Evolutionary conservation across 2,797 vertebrate genomes (phyloP).

Genomic region (Miichthys miiuy): DNA sequence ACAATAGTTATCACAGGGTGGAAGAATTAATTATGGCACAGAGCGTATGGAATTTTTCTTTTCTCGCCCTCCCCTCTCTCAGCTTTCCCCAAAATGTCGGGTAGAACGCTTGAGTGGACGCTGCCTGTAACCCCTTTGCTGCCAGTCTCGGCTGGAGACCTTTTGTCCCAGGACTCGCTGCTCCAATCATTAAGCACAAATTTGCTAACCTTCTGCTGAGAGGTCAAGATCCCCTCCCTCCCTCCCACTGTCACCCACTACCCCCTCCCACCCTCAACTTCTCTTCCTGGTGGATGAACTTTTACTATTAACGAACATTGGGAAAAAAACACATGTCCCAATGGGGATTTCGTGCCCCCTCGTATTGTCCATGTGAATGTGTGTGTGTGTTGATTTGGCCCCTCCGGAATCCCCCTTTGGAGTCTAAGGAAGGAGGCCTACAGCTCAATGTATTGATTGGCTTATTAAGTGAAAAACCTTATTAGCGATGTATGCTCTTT

Average conservation of each 20-base stretch:
- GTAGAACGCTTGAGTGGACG: slow-evolving; percentile 83
- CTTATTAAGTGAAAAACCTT: slow-evolving; percentile 83
- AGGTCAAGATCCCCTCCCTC: slow-evolving; percentile 77
- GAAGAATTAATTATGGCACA: slow-evolving; percentile 88
- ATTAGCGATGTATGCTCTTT: slow-evolving; percentile 75
- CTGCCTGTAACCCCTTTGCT: slow-evolving; percentile 79
- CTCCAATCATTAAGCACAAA: slow-evolving; percentile 86
- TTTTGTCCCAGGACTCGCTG: slow-evolving; percentile 84
- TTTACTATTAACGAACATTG: slow-evolving; percentile 79
- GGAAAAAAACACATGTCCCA: slow-evolving; percentile 56
- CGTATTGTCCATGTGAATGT: slow-evolving; percentile 79
- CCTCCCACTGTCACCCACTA: slow-evolving; percentile 28
- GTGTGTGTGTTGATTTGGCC: slow-evolving; percentile 75
- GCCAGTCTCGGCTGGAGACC: slow-evolving; percentile 80
- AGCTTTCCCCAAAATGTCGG: slow-evolving; percentile 67
- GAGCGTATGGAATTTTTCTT: slow-evolving; percentile 81
- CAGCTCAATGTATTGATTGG: slow-evolving; percentile 83
- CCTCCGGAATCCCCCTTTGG: slow-evolving; percentile 63
- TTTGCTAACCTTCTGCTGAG: slow-evolving; percentile 85
- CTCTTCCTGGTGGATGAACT: slow-evolving; percentile 80
- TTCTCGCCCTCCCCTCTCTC: slow-evolving; percentile 49
- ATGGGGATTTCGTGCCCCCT: slow-evolving; percentile 66
- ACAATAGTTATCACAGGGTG: slow-evolving; percentile 83
- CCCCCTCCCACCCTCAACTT: slow-evolving; percentile 51
- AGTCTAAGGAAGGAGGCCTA: slow-evolving; percentile 62